These are phyloP conservation scores for Trichogramma evanescens DNA, from an alignment of 2,888 invertebrate genomes.

Conservation along the genomic window DNA sequence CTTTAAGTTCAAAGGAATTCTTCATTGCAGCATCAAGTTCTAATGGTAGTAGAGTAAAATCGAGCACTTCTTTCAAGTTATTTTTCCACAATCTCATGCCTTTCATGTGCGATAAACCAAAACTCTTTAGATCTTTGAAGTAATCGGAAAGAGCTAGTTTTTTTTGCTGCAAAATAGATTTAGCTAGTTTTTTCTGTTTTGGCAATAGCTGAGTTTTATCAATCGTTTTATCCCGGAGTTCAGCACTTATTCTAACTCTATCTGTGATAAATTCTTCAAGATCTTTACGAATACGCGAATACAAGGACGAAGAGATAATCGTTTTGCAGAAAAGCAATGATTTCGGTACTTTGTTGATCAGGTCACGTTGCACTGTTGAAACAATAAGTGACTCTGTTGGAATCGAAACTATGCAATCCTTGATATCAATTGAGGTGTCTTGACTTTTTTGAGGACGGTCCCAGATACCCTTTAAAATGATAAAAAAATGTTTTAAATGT, in stretches of 20 bases:
- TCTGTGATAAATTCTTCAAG: constrained; percentile 62
- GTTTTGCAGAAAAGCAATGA: constrained; percentile 61
- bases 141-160: constrained; percentile 78
- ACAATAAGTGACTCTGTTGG: neutral
- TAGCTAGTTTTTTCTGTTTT: constrained; percentile 73
- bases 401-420: constrained; percentile 39
- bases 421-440: constrained; percentile 36
- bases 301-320: constrained; percentile 53
- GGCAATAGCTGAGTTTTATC: constrained; percentile 52
- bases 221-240: constrained; percentile 60
- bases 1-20: constrained; percentile 48
- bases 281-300: constrained; percentile 56
- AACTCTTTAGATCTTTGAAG: constrained; percentile 67
- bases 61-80: constrained; percentile 49
- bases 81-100: constrained; percentile 33
- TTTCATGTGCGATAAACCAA: constrained; percentile 66
- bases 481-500: too few relatives aligned
- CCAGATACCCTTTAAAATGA: constrained; percentile 31
- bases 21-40: constrained; percentile 57
- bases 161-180: constrained; percentile 77
- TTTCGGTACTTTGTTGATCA: constrained; percentile 52
- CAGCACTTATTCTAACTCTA: constrained; percentile 62
- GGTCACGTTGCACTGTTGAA: constrained; percentile 24
- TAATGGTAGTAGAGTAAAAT: constrained; percentile 64
- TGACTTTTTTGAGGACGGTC: constrained; percentile 37